Evolutionary conservation across 2,797 vertebrate genomes (phyloP), one percentile per base, ranked within the genome.

Genomic region (Amblyopsis hoosieri): DNA sequence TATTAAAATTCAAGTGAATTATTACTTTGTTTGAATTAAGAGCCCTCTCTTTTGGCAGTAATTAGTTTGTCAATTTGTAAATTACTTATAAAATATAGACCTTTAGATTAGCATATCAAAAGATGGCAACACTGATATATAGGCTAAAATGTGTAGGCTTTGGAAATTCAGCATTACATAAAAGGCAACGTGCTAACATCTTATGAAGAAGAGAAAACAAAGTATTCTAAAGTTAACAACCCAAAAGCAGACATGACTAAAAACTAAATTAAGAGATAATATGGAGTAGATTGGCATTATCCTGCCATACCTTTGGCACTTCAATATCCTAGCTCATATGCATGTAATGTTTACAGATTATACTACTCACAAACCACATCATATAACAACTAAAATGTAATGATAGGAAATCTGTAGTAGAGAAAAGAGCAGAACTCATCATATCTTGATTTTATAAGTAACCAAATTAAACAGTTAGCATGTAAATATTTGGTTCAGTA

Each of bases 41-140:
- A 66, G 88, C 89, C 87, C 90, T 69, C 91, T 92, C 52, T 9
- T 66, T 67, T 9, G 54, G 53, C 51, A 68, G 47, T 13, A 8
- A 42, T 50, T 47, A 14, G 50, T 72, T 57, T 74, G 45, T 37
- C 23, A 57, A 23, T 72, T 54, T 51, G 46, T 8, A 61, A 19
- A 61, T n/a, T 54, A 45, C 70, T 64, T 66, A 48, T 57, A 57
- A 61, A 15, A 14, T 14, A 54, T 17, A 45, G 23, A 54, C 29
- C 7, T 54, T 14, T 1, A 33, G 37, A 63, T 13, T 33, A 56
- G 1, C 14, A n/a, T 77, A 2, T 48, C n/a, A 4, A 54, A 50
- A 63, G 50, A 67, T n/a, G 63, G 61, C 60, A 64, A 62, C 57
- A 46, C 45, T 42, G 45, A 57, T 2, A 60, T 68, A 79, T 3